Percentiles rank a stretch among this genome's conserved stretches.
Evolutionary conservation across 2,113 vertebrate genomes (phyloP).

Genomic region (Lagopus muta): DNA sequence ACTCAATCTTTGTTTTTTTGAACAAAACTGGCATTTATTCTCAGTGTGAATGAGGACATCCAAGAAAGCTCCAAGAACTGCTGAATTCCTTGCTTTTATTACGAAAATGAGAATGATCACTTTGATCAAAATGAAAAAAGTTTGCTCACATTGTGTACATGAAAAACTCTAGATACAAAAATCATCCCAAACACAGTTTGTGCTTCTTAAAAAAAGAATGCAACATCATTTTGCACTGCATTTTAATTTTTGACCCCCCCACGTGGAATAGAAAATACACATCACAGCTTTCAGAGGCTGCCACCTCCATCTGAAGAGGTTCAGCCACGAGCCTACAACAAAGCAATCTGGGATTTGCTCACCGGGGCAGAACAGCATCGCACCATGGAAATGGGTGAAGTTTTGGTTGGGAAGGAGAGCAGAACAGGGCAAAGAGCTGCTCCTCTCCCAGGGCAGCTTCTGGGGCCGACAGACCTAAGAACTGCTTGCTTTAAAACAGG

Average conservation of each 20-base stretch:
- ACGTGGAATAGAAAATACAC: not conserved
- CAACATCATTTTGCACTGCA: constrained; percentile 11
- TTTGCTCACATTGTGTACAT: constrained; percentile 76
- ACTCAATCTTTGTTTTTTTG: not conserved
- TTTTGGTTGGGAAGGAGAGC: not conserved
- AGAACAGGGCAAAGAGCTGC: not conserved
- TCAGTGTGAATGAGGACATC: not conserved
- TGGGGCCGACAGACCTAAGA: not conserved
- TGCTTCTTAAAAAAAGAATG: constrained; percentile 67
- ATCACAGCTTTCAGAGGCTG: not conserved
- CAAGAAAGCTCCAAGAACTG: constrained; percentile 50
- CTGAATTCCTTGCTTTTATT: constrained; percentile 80
- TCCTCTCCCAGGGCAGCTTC: accelerated
- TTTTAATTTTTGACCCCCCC: not conserved
- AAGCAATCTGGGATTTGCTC: not conserved
- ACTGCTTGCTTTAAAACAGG: not conserved
- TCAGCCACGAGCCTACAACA: no score
- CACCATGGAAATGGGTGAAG: not conserved
- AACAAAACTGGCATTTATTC: accelerated
- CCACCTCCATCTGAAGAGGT: accelerated
- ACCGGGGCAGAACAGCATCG: not conserved
- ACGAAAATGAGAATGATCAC: constrained; percentile 81
- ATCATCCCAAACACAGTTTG: constrained; percentile 68
- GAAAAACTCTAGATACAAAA: constrained; percentile 81
- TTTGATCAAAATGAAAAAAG: constrained; percentile 81